These are phyloP conservation scores for Helostoma temminkii DNA, from an alignment of 2,797 vertebrate species.

Conservation along the genomic window DNA sequence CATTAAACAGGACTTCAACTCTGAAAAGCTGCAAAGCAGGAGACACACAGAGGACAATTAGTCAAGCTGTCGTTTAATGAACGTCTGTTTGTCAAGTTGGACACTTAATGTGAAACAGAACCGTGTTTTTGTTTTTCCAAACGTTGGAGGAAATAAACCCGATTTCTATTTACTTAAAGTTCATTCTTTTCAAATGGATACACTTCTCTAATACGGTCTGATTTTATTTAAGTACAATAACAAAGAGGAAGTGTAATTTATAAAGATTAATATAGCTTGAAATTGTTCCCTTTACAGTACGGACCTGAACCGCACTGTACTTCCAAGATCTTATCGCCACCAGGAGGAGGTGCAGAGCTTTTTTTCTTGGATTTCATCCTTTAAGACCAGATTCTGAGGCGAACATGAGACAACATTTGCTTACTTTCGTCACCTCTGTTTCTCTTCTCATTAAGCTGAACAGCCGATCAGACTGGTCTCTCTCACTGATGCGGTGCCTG, in stretches of 20 bases:
- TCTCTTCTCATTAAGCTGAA: no score
- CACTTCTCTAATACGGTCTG: neutral
- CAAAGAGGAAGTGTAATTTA: neutral
- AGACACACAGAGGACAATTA: neutral
- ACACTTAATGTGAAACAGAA: neutral
- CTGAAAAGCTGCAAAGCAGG: constrained; percentile 86
- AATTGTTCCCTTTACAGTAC: neutral
- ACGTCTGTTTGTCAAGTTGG: neutral
- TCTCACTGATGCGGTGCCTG: no score
- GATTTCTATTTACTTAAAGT: neutral
- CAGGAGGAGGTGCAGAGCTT: constrained; percentile 41
- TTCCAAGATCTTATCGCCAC: constrained; percentile 15
- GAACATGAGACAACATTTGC: neutral
- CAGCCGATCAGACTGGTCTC: no score
- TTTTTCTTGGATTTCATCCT: no score
- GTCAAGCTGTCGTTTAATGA: neutral
- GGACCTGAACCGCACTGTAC: neutral
- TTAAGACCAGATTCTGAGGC: neutral
- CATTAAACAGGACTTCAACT: constrained; percentile 91
- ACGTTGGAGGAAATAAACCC: neutral
- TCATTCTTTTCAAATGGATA: neutral
- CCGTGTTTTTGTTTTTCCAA: neutral
- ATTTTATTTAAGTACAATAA: neutral
- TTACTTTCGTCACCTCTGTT: neutral
- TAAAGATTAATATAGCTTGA: neutral